Base-by-base conservation (phyloP, 2,888 invertebrate genomes). In the Rhagonycha lutea region DNA sequence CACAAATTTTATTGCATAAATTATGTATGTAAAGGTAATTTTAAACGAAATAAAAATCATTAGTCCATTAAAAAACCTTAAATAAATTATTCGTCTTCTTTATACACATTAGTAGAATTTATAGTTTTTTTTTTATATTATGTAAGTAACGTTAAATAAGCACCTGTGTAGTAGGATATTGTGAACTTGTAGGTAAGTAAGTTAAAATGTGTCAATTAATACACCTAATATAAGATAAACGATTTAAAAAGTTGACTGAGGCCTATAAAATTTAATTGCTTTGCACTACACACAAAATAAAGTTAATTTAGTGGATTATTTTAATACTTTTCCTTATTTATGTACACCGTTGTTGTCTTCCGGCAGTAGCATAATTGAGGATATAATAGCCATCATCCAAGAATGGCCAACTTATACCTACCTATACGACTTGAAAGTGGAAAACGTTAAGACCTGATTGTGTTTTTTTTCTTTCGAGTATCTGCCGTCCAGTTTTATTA, bases 401-500 rank as follows among this genome's bases (percentile, higher is more conserved):
- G 78, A 78, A 80, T 80, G 78, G 78, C 73, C 79, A 80, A 75
- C 78, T 79, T 79, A 78, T 18, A 63, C 47, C 24, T 47, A 47
- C 47, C 70, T 18, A 79, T 77, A 78, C 70, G 73, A 74, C 63
- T 75, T 75, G 82, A 83, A 83, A 83, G 82, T 82, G 79, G 82
- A 82, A 82, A 82, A 82, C 76, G 76, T 68, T 61, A 68, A 73
- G 65, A 14, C n/a, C 29, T 65, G 73, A 65, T 65, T 69, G 26
- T 63, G 62, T 70, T 78, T 80, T 81, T 78, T 79, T 76, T 71
- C 76, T 75, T 73, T 79, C 75, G 70, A 65, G 28, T 47, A 29
- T 78, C 81, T 83, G 82, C 82, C 83, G 82, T 83, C 83, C 82
- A 81, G 78, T 82, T 82, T 82, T 82, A 83, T 83, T 83, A 80